Evolutionary conservation across 2,113 vertebrate species (phyloP).

Genomic region (Sterna hirundo): DNA sequence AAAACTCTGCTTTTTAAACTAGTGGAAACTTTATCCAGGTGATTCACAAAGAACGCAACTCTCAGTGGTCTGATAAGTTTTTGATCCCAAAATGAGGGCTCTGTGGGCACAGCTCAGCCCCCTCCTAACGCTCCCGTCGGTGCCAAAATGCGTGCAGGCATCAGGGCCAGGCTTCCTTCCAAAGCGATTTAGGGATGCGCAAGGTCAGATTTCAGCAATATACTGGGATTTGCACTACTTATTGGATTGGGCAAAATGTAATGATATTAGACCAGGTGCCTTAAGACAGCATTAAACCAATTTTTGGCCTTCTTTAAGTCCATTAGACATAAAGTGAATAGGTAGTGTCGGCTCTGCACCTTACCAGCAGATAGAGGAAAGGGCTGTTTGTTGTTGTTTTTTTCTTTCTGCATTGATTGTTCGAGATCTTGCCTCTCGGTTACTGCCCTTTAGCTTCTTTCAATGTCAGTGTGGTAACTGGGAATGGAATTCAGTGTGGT

Average conservation of each 20-base stretch:
- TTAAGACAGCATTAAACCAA: constrained; percentile 39
- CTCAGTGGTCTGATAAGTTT: not conserved
- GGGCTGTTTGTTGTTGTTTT: not conserved
- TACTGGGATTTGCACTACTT: not conserved
- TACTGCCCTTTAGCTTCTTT: not conserved
- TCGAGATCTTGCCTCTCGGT: not conserved
- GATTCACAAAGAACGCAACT: not conserved
- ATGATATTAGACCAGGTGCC: not conserved
- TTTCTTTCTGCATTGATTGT: not conserved
- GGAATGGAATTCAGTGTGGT: not conserved
- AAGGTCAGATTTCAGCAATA: not conserved
- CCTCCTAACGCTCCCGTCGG: not conserved
- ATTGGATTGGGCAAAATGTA: not conserved
- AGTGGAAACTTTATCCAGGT: not conserved
- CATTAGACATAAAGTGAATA: not conserved
- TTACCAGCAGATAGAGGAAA: not conserved
- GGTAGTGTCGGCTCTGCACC: not conserved
- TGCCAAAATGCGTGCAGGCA: rapidly evolving
- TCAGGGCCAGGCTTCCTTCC: not conserved
- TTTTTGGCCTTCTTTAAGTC: constrained; percentile 4
- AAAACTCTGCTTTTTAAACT: not conserved
- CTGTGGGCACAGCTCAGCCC: not conserved
- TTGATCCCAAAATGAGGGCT: not conserved
- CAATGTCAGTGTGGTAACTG: not conserved
- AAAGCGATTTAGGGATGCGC: not conserved